phyloP scores from a whole-genome alignment of 2,113 vertebrate species.

The Anguilla rostrata region DNA sequence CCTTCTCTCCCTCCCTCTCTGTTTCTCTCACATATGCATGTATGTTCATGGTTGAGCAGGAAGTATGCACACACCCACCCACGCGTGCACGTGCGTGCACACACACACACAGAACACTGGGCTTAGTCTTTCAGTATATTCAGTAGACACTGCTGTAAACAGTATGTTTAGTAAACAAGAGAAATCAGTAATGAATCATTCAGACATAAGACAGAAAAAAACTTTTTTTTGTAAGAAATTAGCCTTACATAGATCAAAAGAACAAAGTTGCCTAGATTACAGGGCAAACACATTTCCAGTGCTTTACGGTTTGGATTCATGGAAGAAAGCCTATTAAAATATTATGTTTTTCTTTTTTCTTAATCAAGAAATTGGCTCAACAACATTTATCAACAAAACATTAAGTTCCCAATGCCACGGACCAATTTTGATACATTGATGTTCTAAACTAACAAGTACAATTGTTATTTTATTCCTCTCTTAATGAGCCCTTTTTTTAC shows the following conservation, averaged over 20 bases:
- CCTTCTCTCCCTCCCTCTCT: background rate
- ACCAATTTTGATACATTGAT: background rate
- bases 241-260: background rate
- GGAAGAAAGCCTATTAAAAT: background rate
- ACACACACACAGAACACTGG: background rate
- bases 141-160: conserved; percentile 12
- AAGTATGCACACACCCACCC: background rate
- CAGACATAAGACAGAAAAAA: background rate
- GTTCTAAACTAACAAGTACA: background rate
- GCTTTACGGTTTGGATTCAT: background rate
- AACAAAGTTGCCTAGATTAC: background rate
- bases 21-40: too few relatives aligned
- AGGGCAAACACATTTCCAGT: background rate
- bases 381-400: background rate
- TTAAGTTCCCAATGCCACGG: background rate
- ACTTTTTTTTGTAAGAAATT: conserved; percentile 5
- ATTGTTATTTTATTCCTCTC: background rate
- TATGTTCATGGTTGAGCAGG: background rate
- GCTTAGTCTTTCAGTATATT: conserved; percentile 11
- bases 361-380: background rate
- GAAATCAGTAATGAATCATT: background rate
- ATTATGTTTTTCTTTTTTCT: background rate
- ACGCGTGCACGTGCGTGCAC: too few relatives aligned
- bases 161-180: conserved; percentile 13
- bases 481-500: background rate